Base-by-base conservation (phyloP, 1,140 invertebrate genomes). In the Drosophila carrolli region DNA sequence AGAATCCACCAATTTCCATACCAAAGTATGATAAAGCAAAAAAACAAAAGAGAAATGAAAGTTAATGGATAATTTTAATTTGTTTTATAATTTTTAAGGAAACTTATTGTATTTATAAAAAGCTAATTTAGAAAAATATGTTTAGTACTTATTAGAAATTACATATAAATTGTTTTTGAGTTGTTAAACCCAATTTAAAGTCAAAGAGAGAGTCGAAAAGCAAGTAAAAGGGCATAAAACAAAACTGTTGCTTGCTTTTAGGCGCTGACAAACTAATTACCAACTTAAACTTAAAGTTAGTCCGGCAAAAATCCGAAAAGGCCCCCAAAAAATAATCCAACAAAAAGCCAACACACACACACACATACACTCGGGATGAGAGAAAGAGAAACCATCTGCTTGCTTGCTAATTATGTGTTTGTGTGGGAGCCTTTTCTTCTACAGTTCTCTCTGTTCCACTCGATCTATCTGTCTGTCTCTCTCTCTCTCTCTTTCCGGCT, bases 231-330 rank as follows among this genome's bases (percentile, higher is more conserved):
- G 14, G 0, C 1, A n/a, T 19, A 23, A 8, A 11, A 47, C 6
- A 6, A 48, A 66, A 61, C 56, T 62, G 72, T 79, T 83, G 75
- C 75, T 51, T 79, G 55, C 54, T 65, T 65, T 40, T 44, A 57
- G 71, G 76, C 79, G 84, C 84, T 75, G 65, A 58, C 68, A 83
- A 88, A 88, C 84, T 80, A 88, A 88, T 88, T 88, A 88, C 57
- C 72, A 88, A 88, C 83, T 89, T 23, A 62, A 59, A 67, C 37
- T 32, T 32, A 58, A 58, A 58, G 41, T 84, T 78, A 81, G 8
- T 7, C 6, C 56, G 27, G 2, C 47, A 48, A 62, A 78, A 76
- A 78, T 62, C 66, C 61, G 46, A 75, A 85, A 80, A 85, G 71
- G 57, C 56, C 70, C 68, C 73, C 55, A 68, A 53, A 68, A 50